phyloP scores from a whole-genome alignment of 2,888 invertebrate species.

The Stenoptilia bipunctidactyla region DNA sequence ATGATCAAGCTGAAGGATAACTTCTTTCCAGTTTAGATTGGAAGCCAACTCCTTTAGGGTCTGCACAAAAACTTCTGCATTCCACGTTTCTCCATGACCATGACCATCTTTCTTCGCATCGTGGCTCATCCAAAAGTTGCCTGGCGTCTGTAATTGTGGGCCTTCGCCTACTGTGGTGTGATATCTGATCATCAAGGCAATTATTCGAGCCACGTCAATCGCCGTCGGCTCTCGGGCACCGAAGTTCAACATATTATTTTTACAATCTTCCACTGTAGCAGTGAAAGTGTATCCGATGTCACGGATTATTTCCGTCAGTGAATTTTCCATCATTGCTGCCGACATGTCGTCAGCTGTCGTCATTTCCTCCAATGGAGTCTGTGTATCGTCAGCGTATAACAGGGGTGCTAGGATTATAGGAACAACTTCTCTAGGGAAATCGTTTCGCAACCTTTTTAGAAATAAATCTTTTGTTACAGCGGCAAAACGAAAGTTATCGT shows the following conservation, averaged over 20 bases:
- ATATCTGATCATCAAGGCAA: slow-evolving; percentile 89
- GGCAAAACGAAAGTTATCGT: slow-evolving; percentile 76
- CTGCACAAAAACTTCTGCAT: slow-evolving; percentile 93
- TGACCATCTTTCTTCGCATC: slow-evolving; percentile 67
- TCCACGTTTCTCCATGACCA: slow-evolving; percentile 80
- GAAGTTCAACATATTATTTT: slow-evolving; percentile 85
- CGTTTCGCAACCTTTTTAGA: slow-evolving; percentile 83
- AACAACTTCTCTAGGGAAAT: slow-evolving; percentile 89
- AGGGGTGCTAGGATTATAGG: slow-evolving; percentile 92
- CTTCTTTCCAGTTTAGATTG: slow-evolving; percentile 92
- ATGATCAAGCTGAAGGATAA: slow-evolving; percentile 92
- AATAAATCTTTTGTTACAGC: slow-evolving; percentile 84
- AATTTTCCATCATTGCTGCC: slow-evolving; percentile 77
- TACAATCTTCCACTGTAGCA: slow-evolving; percentile 87
- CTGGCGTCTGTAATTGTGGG: slow-evolving; percentile 77
- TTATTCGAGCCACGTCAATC: slow-evolving; percentile 85
- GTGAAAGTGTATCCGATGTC: slow-evolving; percentile 95
- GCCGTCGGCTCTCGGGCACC: slow-evolving; percentile 87
- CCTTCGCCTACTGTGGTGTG: slow-evolving; percentile 76
- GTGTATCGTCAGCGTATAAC: slow-evolving; percentile 84
- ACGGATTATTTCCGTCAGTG: slow-evolving; percentile 88
- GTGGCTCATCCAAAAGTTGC: slow-evolving; percentile 74
- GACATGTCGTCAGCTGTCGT: slow-evolving; percentile 74
- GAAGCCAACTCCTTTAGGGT: slow-evolving; percentile 91
- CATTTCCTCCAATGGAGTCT: slow-evolving; percentile 75